Evolutionary conservation across 2,797 vertebrate species (phyloP).

Genomic region (Crypturellus tataupa): DNA sequence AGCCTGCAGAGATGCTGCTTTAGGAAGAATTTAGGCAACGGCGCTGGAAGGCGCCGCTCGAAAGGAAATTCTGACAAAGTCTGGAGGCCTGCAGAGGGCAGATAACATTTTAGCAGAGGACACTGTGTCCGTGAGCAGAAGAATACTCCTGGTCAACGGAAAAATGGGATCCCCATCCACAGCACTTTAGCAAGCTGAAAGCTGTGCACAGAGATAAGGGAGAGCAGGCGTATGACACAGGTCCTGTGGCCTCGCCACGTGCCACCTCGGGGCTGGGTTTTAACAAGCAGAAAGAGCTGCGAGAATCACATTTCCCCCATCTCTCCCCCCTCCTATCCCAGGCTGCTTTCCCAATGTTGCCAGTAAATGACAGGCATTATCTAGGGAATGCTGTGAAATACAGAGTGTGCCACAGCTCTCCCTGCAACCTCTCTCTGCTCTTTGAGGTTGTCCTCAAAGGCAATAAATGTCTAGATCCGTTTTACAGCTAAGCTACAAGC

Average conservation of each 20-base stretch:
- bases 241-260: not conserved
- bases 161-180: not conserved
- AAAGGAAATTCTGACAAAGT: not conserved
- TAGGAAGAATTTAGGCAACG: not conserved
- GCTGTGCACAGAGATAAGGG: conserved; percentile 29
- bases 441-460: not conserved
- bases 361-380: not conserved
- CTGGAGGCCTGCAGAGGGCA: conserved; percentile 3
- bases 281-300: not conserved
- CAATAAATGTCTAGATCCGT: not conserved
- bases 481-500: not conserved
- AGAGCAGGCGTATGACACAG: not conserved
- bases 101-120: conserved; percentile 42
- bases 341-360: not conserved
- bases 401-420: not conserved
- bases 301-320: not conserved
- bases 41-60: not conserved
- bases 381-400: conserved; percentile 15
- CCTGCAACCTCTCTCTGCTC: not conserved
- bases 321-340: not conserved
- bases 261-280: conserved; percentile 12
- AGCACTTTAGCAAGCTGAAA: not conserved
- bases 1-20: not conserved
- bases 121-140: not conserved
- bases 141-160: not conserved